phyloP scores from a whole-genome alignment of 2,888 invertebrate genomes.

The Trypoxylon attenuatum region DNA sequence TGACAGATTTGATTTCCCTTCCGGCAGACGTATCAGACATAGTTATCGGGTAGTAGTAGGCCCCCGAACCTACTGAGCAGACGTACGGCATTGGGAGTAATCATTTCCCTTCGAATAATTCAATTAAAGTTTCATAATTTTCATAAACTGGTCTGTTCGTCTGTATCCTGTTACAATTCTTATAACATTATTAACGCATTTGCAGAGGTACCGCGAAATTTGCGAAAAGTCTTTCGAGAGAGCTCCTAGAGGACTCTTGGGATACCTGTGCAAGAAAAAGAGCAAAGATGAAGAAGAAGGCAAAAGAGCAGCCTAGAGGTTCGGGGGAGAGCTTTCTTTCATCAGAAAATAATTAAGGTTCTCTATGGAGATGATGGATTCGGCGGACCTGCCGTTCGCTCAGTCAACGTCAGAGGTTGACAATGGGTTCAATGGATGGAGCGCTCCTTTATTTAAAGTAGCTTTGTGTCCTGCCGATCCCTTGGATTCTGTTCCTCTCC shows the following conservation, averaged over 20 bases:
- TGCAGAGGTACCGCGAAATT: background rate
- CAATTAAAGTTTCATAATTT: too few species aligned
- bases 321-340: conserved; percentile 70
- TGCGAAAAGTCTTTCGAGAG: background rate
- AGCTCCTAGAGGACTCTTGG: background rate
- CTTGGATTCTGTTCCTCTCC: conserved; percentile 5
- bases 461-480: conserved; percentile 70
- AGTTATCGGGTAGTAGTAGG: too few species aligned
- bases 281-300: conserved; percentile 19
- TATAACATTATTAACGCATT: too few species aligned
- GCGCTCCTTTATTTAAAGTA: conserved; percentile 75
- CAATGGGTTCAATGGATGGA: conserved; percentile 74
- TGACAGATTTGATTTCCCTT: too few species aligned
- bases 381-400: conserved; percentile 68
- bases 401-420: conserved; percentile 74
- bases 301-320: conserved; percentile 54
- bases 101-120: too few species aligned
- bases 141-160: too few species aligned
- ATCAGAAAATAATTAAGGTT: conserved; percentile 75
- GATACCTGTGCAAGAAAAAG: conserved; percentile 7
- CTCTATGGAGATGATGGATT: conserved; percentile 75
- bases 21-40: too few species aligned
- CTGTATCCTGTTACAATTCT: too few species aligned
- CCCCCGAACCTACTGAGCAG: too few species aligned
- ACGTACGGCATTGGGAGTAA: too few species aligned